phyloP scores from a whole-genome alignment of 2,113 vertebrate species.

The Smithornis capensis region DNA sequence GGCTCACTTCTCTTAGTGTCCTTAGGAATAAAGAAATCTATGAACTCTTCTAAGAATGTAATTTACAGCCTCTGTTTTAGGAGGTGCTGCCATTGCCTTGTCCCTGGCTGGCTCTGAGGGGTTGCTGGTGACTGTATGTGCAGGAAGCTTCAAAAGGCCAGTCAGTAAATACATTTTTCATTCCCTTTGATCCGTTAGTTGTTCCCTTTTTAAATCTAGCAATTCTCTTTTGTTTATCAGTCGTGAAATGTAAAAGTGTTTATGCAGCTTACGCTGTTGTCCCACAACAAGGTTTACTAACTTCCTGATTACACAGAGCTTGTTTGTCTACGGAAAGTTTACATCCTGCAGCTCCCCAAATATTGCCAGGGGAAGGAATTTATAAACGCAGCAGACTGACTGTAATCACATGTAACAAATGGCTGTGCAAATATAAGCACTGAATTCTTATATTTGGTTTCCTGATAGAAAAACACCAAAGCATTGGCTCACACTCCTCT shows the following conservation, averaged over 20 bases:
- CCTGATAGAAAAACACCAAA: background rate
- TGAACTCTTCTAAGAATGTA: background rate
- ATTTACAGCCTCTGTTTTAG: background rate
- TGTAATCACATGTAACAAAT: background rate
- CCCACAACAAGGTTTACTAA: background rate
- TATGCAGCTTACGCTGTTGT: background rate
- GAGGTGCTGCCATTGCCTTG: background rate
- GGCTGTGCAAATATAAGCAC: background rate
- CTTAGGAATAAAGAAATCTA: background rate
- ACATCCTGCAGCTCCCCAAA: background rate
- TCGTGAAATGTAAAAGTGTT: background rate
- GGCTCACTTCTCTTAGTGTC: background rate
- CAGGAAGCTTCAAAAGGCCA: background rate
- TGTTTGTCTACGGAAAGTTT: background rate
- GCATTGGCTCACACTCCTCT: background rate
- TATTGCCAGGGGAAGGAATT: background rate
- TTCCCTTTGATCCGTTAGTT: background rate
- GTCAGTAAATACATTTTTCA: background rate
- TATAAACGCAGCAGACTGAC: background rate
- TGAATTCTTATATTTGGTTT: background rate
- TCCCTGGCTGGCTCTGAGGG: background rate
- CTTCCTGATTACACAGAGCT: background rate
- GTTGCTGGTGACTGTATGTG: no score
- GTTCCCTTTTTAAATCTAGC: background rate
- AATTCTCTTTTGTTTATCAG: background rate